Base-by-base conservation (phyloP, 1,140 invertebrate species). In the Anadara kagoshimensis region DNA sequence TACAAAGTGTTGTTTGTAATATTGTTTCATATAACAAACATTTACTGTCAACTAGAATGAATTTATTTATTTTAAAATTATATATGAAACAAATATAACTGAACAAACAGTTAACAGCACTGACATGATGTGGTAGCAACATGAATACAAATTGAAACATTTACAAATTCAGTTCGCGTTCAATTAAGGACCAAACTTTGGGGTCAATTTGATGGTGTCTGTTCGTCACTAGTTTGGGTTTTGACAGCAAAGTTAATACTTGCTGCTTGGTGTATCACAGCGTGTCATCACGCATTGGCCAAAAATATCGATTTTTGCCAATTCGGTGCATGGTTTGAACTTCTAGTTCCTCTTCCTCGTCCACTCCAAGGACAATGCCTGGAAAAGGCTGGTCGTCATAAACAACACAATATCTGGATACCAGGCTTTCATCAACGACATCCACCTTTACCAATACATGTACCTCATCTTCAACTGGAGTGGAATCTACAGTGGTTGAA, bases 341-440 rank as follows among this genome's bases (percentile, higher is more conserved):
- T 45, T 71, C 69, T n/a, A 73, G 11, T 12, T 63, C 49, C 7
- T 62, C 47, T 8, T 73, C 56, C 5, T 56, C 45, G 44, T 73
- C 70, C 14, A 73, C 70, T 29, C 29, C 47, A 18, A 57, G 44
- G 22, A 73, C 53, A 59, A 73, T 41, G 18, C 62, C 70, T 4
- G 70, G 70, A 66, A 47, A 73, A 12, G 29, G 16, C 18, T 24
- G 26, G 7, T 54, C 70, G 24, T 73, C 70, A 44, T 73, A 73
- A 18, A 26, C n/a, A 44, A 71, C 69, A 36, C 62, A 72, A n/a
- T 56, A 72, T 29, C 57, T 44, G 44, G 26, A 36, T 47, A 72
- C 29, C 22, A 57, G 26, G 56, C 53, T 56, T 45, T 57, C 58
- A 29, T 64, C 69, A 0, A 65, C 61, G 22, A 8, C 36, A 57